Evolutionary conservation across 2,888 invertebrate genomes (phyloP), one percentile per base, ranked within the genome.

Genomic region (Diaprepes abbreviatus): DNA sequence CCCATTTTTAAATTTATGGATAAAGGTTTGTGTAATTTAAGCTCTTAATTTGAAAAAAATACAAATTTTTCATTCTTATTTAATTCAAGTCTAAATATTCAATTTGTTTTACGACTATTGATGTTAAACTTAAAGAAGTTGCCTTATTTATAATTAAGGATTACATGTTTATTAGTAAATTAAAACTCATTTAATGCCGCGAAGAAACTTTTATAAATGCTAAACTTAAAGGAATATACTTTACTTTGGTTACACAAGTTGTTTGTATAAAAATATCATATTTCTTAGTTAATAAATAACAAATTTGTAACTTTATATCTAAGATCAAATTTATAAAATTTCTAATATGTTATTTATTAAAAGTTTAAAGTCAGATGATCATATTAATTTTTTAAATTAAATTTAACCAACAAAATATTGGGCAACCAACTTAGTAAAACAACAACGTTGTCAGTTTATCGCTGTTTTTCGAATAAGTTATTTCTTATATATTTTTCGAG

Each of bases 221-320:
- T 17, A 16, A 40, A 40, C 40, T 40, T 40, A 40, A 40, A 40
- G 2, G 40, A 40, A 17, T 40, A 40, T 40, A 40, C 40, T 40
- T 40, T 17, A 40, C 40, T 14, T 12, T 1, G 2, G 14, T 40
- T 40, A 40, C 17, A 6, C 16, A 40, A 40, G 17, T 40, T 17
- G 17, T 40, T 40, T 40, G 17, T 16, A 5, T 33, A 40, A 40
- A 40, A 40, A 40, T 40, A 40, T 40, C 40, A n/a, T 40, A 40
- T 40, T 40, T 40, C 40, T 17, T 17, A 40, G 40, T 9, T 40
- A 9, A 17, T 40, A 40, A 40, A 40, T 40, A 40, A n/a, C n/a
- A n/a, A n/a, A n/a, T n/a, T n/a, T n/a, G n/a, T n/a, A n/a, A n/a
- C n/a, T n/a, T n/a, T n/a, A n/a, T n/a, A n/a, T n/a, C n/a, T n/a